phyloP scores from a whole-genome alignment of 2,797 vertebrate species.

The Spinibarbus caldwelli region DNA sequence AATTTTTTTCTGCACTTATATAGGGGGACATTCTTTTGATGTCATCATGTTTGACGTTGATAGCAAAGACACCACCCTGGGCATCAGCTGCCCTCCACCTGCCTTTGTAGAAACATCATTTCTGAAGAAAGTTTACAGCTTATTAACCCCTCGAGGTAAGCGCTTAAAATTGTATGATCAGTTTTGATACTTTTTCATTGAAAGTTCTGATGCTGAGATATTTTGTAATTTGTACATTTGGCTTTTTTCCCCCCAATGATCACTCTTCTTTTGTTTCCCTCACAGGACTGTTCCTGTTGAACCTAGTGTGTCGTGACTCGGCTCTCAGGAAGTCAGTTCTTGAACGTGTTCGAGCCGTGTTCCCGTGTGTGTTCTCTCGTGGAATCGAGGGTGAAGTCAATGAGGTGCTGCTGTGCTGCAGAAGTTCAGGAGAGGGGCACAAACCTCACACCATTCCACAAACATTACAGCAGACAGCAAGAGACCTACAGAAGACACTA shows the following conservation, averaged over 20 bases:
- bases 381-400: slow-evolving; percentile 91
- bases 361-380: slow-evolving; percentile 78
- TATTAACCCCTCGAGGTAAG: slow-evolving; percentile 86
- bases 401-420: slow-evolving; percentile 88
- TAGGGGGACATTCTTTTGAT: slow-evolving; percentile 81
- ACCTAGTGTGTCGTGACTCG: slow-evolving; percentile 90
- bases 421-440: slow-evolving; percentile 47
- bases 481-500: slow-evolving; percentile 80
- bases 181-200: neutral
- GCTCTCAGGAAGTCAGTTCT: slow-evolving; percentile 81
- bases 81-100: slow-evolving; percentile 94
- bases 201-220: neutral
- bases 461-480: slow-evolving; percentile 70
- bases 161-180: neutral
- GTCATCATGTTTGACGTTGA: slow-evolving; percentile 95
- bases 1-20: neutral
- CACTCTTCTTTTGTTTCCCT: neutral
- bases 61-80: slow-evolving; percentile 89
- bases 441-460: slow-evolving; percentile 55
- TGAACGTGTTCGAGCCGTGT: slow-evolving; percentile 67
- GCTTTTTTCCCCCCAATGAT: neutral
- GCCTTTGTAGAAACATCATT: slow-evolving; percentile 87
- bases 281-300: slow-evolving; percentile 89
- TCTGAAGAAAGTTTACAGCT: slow-evolving; percentile 83
- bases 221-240: neutral